phyloP scores from a whole-genome alignment of 2,113 vertebrate species.

The Tachysurus fulvidraco region DNA sequence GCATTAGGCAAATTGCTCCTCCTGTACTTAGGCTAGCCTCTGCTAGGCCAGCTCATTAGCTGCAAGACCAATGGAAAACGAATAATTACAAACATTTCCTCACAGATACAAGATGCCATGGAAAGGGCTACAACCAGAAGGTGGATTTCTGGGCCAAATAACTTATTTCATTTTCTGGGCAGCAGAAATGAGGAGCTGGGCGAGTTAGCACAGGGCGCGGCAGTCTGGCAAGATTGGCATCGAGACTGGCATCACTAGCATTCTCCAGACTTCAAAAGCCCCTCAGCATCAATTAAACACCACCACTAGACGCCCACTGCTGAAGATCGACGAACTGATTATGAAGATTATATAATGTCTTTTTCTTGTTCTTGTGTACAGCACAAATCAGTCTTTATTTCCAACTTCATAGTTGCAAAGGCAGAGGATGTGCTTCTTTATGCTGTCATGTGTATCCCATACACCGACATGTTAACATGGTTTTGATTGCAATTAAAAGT shows the following conservation, averaged over 20 bases:
- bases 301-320: conserved; percentile 39
- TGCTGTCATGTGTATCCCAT: conserved; percentile 14
- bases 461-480: background rate
- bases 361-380: conserved; percentile 30
- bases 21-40: conserved; percentile 69
- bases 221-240: conserved; percentile 55
- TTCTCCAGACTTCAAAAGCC: conserved; percentile 52
- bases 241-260: conserved; percentile 44
- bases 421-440: background rate
- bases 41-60: conserved; percentile 54
- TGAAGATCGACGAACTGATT: conserved; percentile 33
- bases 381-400: conserved; percentile 36
- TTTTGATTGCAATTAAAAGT: background rate
- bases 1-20: conserved; percentile 74
- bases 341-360: conserved; percentile 40
- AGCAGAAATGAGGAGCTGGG: conserved; percentile 30
- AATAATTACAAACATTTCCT: conserved; percentile 26
- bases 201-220: conserved; percentile 35
- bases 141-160: conserved; percentile 35
- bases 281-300: conserved; percentile 52
- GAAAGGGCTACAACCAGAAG: conserved; percentile 50
- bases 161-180: conserved; percentile 46
- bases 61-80: background rate
- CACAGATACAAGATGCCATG: conserved; percentile 30
- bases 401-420: background rate